Evolutionary conservation across 2,113 vertebrate species (phyloP).

Genomic region (Carassius auratus): DNA sequence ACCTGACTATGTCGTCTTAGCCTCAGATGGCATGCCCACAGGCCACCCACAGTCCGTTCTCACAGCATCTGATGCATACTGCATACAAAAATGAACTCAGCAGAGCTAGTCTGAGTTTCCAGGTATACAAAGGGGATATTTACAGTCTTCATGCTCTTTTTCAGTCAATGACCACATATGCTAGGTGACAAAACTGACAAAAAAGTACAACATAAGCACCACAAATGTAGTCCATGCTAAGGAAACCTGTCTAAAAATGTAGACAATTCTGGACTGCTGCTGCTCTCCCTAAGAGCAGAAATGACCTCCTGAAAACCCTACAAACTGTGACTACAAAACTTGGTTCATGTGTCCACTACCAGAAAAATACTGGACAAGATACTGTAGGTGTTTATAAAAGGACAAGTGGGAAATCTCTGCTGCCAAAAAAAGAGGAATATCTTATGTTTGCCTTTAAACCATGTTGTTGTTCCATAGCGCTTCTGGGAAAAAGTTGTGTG

Average conservation of each 20-base stretch:
- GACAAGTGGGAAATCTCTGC: not conserved
- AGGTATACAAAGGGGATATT: not conserved
- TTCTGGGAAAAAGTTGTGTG: too few relatives aligned
- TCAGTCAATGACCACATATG: not conserved
- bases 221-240: not conserved
- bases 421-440: too few relatives aligned
- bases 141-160: not conserved
- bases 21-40: not conserved
- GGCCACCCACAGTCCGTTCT: not conserved
- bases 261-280: too few relatives aligned
- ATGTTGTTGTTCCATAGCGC: not conserved
- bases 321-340: not conserved
- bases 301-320: not conserved
- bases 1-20: not conserved
- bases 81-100: not conserved
- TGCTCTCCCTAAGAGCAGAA: not conserved
- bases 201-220: not conserved
- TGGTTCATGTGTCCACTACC: too few relatives aligned
- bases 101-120: not conserved
- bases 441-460: not conserved
- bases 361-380: too few relatives aligned
- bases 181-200: not conserved
- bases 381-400: not conserved
- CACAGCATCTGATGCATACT: slow-evolving; percentile 8
- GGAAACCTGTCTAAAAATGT: not conserved